These are phyloP conservation scores for Sphyrna mokarran DNA, from an alignment of 2,113 vertebrate genomes.

Conservation along the genomic window DNA sequence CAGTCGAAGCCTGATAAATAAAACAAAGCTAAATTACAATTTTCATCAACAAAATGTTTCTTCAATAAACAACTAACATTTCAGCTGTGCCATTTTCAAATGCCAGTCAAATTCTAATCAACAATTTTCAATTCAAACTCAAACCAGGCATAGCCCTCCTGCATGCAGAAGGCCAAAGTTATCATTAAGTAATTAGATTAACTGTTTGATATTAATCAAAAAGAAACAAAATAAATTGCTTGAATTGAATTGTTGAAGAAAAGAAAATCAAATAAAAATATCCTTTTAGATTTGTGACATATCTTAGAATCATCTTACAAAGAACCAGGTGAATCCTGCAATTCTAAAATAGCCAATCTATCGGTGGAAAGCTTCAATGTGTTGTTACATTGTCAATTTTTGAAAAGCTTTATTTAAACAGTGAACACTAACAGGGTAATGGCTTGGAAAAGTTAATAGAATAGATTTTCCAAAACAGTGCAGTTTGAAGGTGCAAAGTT, in stretches of 20 bases:
- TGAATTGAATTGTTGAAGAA: not conserved
- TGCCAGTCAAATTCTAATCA: not conserved
- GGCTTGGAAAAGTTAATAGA: not conserved
- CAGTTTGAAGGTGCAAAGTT: conserved; percentile 10
- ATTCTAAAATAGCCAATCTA: not conserved
- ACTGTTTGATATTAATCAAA: not conserved
- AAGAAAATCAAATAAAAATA: not conserved
- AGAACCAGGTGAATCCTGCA: not conserved
- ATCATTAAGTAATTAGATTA: not conserved
- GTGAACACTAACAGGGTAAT: not conserved
- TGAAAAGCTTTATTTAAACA: not conserved
- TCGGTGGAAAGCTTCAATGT: not conserved
- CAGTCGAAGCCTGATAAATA: conserved; percentile 60
- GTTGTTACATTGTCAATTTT: not conserved
- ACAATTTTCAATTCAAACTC: not conserved
- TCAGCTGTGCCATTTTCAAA: not conserved
- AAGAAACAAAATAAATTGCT: not conserved
- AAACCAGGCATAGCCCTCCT: not conserved
- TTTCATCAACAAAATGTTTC: not conserved
- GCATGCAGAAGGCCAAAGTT: not conserved
- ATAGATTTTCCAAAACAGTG: conserved; percentile 2
- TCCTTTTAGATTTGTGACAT: not conserved
- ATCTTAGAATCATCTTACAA: not conserved
- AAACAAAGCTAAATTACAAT: not conserved
- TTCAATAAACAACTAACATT: not conserved